Base-by-base conservation (phyloP, 2,888 invertebrate species). In the Blera fallax region DNA sequence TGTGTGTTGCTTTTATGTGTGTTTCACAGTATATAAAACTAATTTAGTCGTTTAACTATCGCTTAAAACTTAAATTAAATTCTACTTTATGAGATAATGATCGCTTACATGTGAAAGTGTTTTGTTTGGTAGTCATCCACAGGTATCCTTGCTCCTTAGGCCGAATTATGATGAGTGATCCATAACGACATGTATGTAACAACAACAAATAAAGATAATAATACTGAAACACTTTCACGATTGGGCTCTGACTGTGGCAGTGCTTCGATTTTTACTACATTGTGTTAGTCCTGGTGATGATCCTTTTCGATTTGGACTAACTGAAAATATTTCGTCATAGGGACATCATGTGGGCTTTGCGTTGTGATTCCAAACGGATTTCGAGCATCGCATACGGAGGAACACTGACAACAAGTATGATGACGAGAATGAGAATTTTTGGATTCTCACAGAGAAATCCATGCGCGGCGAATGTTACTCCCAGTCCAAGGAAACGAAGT, bases 391-490 rank as follows among this genome's bases (percentile, higher is more conserved):
- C 91, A 88, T 92, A 92, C 0, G 92, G 92, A 27, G 92, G 90
- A 52, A 92, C 90, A 80, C 91, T 90, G 40, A 92, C 88, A 32
- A 92, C 91, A 18, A 92, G 87, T 27, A 92, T 89, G 14, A 92
- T 90, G 29, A 91, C 91, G 79, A 92, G 83, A 0, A 90, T 90
- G 16, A 92, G 89, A 11, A 92, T 91, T 88, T 92, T 92, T 6
- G 90, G 88, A 64, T 91, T 91, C 67, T 92, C 92, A 80, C 95
- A 95, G 52, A 95, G 92, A 62, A 94, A 90, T 67, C 94, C 94
- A 43, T 95, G 94, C 50, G 95, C 94, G 0, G 93, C 93, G 89
- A 95, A 95, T 7, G 95, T 95, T 0, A 95, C 90, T 7, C 94
- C 94, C 78, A 95, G 90, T 1, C 95, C 95, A 0, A 94, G 89